phyloP scores from a whole-genome alignment of 2,113 vertebrate species.

The Gavialis gangeticus region DNA sequence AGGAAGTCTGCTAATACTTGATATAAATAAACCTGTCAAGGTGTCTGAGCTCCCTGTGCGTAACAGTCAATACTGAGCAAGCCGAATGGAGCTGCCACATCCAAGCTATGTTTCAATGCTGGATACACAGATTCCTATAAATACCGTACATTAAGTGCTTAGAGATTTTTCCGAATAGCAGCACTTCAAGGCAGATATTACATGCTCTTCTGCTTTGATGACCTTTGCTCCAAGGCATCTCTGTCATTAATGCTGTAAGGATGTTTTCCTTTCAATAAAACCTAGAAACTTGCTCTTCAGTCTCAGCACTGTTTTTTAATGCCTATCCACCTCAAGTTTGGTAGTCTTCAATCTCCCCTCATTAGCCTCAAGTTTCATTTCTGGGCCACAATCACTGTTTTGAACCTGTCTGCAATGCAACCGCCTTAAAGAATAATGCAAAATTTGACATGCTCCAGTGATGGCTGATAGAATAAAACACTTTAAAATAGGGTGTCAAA shows the following conservation, averaged over 20 bases:
- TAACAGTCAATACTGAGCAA: neutral
- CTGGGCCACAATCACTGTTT: neutral
- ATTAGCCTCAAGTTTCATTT: neutral
- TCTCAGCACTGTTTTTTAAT: neutral
- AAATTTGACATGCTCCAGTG: neutral
- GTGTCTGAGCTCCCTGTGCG: neutral
- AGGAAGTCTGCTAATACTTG: neutral
- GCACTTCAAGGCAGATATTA: neutral
- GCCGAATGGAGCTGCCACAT: neutral
- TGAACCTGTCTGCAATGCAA: neutral
- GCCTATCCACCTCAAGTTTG: neutral
- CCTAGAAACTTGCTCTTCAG: neutral
- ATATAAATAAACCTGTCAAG: neutral
- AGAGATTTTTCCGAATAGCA: neutral
- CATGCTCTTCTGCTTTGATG: neutral
- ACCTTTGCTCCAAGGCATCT: neutral
- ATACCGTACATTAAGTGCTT: neutral
- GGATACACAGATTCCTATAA: neutral
- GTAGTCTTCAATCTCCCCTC: neutral
- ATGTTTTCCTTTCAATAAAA: neutral
- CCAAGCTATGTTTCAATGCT: rapidly evolving
- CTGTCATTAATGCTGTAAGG: neutral
- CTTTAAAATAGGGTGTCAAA: neutral
- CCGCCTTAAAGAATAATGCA: neutral
- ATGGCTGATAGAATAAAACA: neutral